Evolutionary conservation across 2,113 vertebrate species (phyloP).

Genomic region (Rhinogobius similis): DNA sequence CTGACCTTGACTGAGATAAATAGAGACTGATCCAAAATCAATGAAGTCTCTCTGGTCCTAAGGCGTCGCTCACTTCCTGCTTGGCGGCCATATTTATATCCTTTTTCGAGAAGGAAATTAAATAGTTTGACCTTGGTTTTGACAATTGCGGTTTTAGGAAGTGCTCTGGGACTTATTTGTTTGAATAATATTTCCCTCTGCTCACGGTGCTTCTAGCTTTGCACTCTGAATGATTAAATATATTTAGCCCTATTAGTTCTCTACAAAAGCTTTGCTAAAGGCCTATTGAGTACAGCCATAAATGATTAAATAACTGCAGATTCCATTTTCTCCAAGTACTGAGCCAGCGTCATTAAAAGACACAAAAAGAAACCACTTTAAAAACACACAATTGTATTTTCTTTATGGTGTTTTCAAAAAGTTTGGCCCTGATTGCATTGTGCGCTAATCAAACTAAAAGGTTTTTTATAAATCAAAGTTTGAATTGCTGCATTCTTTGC

Average conservation of each 20-base stretch:
- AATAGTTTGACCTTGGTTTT: not conserved
- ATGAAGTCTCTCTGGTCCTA: slow-evolving; percentile 42
- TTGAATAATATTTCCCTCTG: slow-evolving; percentile 5
- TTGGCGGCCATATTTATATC: slow-evolving; percentile 11
- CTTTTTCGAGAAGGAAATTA: slow-evolving; percentile 15
- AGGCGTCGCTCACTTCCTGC: slow-evolving; percentile 8
- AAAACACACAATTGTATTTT: not conserved
- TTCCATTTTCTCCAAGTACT: not conserved
- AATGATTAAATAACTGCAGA: not conserved
- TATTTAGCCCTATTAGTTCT: slow-evolving; percentile 6
- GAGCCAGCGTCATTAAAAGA: slow-evolving; percentile 4
- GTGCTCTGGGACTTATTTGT: not conserved
- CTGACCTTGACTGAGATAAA: slow-evolving; percentile 42
- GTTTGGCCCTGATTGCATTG: slow-evolving; percentile 20
- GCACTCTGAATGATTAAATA: not conserved
- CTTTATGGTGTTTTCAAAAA: not conserved
- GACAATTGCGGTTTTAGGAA: not conserved
- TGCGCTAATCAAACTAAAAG: slow-evolving; percentile 64
- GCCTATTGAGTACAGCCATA: slow-evolving; percentile 3
- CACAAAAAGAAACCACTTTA: not conserved
- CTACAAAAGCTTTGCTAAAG: not conserved
- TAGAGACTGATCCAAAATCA: slow-evolving; percentile 40
- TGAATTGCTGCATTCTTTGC: slow-evolving; percentile 17
- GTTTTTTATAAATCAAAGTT: slow-evolving; percentile 49
- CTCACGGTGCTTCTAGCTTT: not conserved